Evolutionary conservation across 2,113 vertebrate genomes (phyloP).

Genomic region (Okapia johnstoni): DNA sequence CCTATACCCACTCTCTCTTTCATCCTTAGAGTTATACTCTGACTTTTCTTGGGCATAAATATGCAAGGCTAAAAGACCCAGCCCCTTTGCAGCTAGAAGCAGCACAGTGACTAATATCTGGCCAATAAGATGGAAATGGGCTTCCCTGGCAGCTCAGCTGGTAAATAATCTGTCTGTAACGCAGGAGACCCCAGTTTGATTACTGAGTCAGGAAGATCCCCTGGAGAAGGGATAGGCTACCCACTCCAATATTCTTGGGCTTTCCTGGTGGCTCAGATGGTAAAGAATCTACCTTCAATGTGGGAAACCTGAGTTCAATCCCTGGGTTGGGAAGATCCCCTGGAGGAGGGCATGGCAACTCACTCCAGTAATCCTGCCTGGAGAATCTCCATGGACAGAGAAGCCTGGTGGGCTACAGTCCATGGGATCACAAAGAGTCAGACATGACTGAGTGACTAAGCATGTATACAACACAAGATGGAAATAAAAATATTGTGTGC

Average conservation of each 20-base stretch:
- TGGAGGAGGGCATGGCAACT: neutral
- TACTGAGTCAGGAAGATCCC: neutral
- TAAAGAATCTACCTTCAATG: neutral
- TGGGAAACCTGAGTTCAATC: neutral
- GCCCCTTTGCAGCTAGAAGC: neutral
- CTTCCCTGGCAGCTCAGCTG: neutral
- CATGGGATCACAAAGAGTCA: neutral
- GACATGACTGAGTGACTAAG: neutral
- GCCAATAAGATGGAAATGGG: neutral
- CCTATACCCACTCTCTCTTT: neutral
- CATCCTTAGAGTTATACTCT: neutral
- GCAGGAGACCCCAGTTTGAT: neutral
- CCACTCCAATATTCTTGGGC: neutral
- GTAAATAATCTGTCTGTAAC: neutral
- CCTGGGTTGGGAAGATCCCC: neutral
- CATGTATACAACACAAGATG: neutral
- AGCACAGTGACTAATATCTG: neutral
- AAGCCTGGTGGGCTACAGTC: neutral
- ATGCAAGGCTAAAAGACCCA: neutral
- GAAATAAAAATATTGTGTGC: neutral
- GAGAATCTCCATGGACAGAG: neutral
- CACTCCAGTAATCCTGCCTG: neutral
- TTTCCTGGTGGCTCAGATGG: neutral
- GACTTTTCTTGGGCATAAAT: neutral
- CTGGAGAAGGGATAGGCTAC: neutral